Conservation (phyloP, 2,113 vertebrate genomes). For the Micronycteris hirsuta region DNA sequence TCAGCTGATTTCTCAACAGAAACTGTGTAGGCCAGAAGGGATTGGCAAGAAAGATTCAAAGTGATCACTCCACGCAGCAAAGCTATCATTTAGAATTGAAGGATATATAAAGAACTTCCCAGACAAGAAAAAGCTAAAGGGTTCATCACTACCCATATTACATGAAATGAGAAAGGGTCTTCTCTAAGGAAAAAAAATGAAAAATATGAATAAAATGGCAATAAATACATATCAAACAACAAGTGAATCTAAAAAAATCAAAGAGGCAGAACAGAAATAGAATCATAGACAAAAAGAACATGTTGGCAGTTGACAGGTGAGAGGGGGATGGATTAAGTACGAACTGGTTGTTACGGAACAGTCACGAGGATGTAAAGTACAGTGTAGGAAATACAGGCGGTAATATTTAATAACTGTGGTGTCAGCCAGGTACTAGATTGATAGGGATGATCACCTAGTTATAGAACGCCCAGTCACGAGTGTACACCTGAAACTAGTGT, state of each 20-base stretch:
- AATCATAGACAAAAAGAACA: background rate
- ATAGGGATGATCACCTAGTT: background rate
- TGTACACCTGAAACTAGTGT: background rate
- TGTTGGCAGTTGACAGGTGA: background rate
- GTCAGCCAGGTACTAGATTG: background rate
- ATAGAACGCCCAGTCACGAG: background rate
- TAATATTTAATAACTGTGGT: background rate
- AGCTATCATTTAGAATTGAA: background rate
- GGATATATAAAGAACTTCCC: background rate
- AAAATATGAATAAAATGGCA: background rate
- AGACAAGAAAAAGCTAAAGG: background rate
- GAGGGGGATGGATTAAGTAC: background rate
- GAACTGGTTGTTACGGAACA: background rate
- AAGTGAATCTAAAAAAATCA: background rate
- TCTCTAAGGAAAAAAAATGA: background rate
- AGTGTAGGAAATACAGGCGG: background rate
- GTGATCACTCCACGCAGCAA: background rate
- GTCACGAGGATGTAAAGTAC: background rate
- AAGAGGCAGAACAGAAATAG: background rate
- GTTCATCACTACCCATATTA: background rate
- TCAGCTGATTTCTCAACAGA: background rate
- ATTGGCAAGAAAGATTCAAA: background rate
- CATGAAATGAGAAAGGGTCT: background rate
- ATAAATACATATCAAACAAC: background rate
- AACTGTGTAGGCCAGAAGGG: background rate